A percentile compares a stretch with the other conserved stretches of the same genome.
phyloP scores from a whole-genome alignment of 2,797 vertebrate genomes.

The Meda fulgida region DNA sequence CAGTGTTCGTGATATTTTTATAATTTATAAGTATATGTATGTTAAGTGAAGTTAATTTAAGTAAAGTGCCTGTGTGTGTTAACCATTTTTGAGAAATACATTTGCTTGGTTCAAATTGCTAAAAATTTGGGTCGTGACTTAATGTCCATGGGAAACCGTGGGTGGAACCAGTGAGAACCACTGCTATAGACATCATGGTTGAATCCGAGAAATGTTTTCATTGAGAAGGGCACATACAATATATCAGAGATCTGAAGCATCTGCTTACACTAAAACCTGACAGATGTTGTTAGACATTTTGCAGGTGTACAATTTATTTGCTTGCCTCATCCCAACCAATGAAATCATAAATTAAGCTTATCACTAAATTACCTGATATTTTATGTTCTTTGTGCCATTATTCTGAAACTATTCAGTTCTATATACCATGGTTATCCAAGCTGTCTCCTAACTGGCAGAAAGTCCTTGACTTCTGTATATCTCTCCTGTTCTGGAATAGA shows the following conservation, averaged over 20 bases:
- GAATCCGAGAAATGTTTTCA: conserved; percentile 23
- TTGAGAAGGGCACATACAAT: background rate
- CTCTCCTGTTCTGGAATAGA: conserved; percentile 3
- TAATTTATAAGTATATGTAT: background rate
- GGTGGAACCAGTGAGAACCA: background rate
- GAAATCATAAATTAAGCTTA: conserved; percentile 21
- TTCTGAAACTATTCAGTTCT: conserved; percentile 9
- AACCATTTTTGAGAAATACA: no score
- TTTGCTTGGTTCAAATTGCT: no score
- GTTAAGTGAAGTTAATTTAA: background rate
- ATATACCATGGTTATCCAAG: conserved; percentile 5
- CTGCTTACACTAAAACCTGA: conserved; percentile 38
- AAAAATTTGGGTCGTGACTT: no score
- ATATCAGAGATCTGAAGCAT: conserved; percentile 29
- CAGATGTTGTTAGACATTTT: conserved; percentile 21
- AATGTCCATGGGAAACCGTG: background rate
- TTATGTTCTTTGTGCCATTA: conserved; percentile 13
- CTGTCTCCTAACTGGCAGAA: conserved; percentile 17
- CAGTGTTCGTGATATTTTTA: background rate
- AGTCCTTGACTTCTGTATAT: conserved; percentile 5
- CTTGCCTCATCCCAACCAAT: background rate
- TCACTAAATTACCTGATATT: background rate
- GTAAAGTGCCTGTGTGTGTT: background rate
- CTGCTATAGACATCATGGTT: background rate
- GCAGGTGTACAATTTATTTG: conserved; percentile 18